Evolutionary conservation across 2,797 vertebrate genomes (phyloP), one percentile per base, ranked within the genome.

Genomic region (Loriculus beryllinus): DNA sequence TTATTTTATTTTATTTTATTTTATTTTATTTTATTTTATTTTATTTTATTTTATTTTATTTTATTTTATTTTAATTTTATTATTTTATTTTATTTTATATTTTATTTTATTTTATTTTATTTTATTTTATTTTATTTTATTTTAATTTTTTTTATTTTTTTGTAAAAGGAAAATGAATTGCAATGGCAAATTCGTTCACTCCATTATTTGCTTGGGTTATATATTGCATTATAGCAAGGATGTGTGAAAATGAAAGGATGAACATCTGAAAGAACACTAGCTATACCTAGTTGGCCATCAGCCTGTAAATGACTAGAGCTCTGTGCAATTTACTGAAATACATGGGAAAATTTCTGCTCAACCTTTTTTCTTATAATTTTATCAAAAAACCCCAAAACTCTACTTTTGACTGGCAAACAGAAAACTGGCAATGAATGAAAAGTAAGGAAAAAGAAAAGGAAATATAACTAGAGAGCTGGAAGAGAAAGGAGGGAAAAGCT

Each of bases 311-410:
- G 1, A 45, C 12, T 57, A 65, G 12, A 79, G 5, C 12, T 49
- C 8, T 47, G 31, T 29, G 42, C 42, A 78, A 60, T 56, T 74
- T 56, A 12, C 42, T 92, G 29, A 68, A 83, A 60, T 45, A 75
- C 16, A 56, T 69, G 21, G 33, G n/a, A 64, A 84, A 72, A 37
- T 8, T 37, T 83, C 18, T 48, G 10, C 39, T 92, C 14, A 35
- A 59, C 0, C 0, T 77, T 69, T 68, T 39, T 49, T 69, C 9
- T 45, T 49, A 17, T 33, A 45, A 10, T 56, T 88, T 80, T 65
- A 6, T 67, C 52, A 16, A 14, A 40, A 3, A 23, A 8, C 0
- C 1, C 5, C 20, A 45, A 42, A 22, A 25, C 7, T 26, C 10
- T 21, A 20, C 29, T 77, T 88, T 63, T 77, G 28, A 43, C 20